phyloP scores from a whole-genome alignment of 2,888 invertebrate species.

The Masnerella sp. region DNA sequence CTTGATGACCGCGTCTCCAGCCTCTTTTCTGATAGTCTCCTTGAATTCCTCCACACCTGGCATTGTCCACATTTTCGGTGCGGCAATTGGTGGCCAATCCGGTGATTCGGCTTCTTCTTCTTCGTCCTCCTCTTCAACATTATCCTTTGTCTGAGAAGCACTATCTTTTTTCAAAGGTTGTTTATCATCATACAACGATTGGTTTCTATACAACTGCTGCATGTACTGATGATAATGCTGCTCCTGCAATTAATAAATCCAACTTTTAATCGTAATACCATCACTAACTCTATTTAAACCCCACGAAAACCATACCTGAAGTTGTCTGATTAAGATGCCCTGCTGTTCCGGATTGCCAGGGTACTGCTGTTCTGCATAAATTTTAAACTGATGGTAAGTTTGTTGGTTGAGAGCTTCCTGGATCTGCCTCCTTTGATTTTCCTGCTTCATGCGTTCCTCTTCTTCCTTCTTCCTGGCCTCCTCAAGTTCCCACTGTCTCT shows the following conservation, averaged over 20 bases:
- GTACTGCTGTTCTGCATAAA: slow-evolving; percentile 96
- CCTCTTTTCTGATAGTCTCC: slow-evolving; percentile 87
- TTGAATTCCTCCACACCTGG: slow-evolving; percentile 94
- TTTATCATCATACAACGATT: slow-evolving; percentile 73
- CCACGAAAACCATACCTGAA: too few species aligned
- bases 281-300: too few species aligned
- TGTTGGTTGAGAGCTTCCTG: slow-evolving; percentile 98
- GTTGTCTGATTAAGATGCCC: slow-evolving; percentile 92
- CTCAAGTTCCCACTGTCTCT: slow-evolving; percentile 79
- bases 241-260: too few species aligned
- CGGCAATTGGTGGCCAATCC: slow-evolving; percentile 80
- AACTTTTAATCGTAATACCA: too few species aligned
- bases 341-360: slow-evolving; percentile 92
- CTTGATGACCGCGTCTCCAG: slow-evolving; percentile 90
- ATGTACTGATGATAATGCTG: slow-evolving; percentile 99
- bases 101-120: slow-evolving; percentile 63
- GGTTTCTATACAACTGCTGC: slow-evolving; percentile 88
- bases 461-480: slow-evolving; percentile 79
- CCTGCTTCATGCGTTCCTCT: slow-evolving; percentile 82
- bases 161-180: slow-evolving; percentile 67
- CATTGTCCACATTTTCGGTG: slow-evolving; percentile 98
- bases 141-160: slow-evolving; percentile 66
- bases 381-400: slow-evolving; percentile 92
- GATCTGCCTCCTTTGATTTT: slow-evolving; percentile 87
- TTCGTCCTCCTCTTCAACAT: slow-evolving; percentile 70